Evolutionary conservation across 2,888 invertebrate species (phyloP), one percentile per base, ranked within the genome.

Genomic region (Heliconius sara): DNA sequence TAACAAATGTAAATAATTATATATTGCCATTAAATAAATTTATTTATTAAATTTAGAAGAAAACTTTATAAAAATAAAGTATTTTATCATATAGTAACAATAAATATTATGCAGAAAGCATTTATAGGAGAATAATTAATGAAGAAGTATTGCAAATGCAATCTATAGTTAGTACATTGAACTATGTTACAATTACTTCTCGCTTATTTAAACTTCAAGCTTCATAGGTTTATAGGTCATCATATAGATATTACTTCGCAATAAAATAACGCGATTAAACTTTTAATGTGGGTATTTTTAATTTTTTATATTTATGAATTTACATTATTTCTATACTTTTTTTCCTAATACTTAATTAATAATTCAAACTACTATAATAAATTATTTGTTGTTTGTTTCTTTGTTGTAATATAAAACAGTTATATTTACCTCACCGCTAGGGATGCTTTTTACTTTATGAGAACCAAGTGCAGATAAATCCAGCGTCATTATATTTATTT

Each of bases 361-460:
- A 39, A 25, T 12, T 66, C n/a, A 72, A 52, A n/a, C 22, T 57
- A 60, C n/a, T 39, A 25, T 7, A 67, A 10, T 22, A 73, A 34
- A 19, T 52, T 6, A 34, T 25, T 66, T 39, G 12, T 19, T n/a
- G n/a, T n/a, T n/a, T n/a, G n/a, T n/a, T n/a, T n/a, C n/a, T n/a
- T n/a, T n/a, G n/a, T n/a, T n/a, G n/a, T n/a, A n/a, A n/a, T n/a
- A n/a, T n/a, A n/a, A n/a, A n/a, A n/a, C n/a, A n/a, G n/a, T n/a
- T 65, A 63, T 79, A 79, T 71, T 87, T 88, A 94, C 94, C 90
- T 94, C 91, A 77, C 93, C 94, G 79, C 87, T 90, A 19, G 90
- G 86, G 77, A 94, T 85, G 83, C 89, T 93, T 84, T 91, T 92
- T 25, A 95, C 90, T 90, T 92, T 94, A 79, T 92, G 91, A 22